phyloP scores from a whole-genome alignment of 2,113 vertebrate genomes.

The Cranoglanis bouderius region DNA sequence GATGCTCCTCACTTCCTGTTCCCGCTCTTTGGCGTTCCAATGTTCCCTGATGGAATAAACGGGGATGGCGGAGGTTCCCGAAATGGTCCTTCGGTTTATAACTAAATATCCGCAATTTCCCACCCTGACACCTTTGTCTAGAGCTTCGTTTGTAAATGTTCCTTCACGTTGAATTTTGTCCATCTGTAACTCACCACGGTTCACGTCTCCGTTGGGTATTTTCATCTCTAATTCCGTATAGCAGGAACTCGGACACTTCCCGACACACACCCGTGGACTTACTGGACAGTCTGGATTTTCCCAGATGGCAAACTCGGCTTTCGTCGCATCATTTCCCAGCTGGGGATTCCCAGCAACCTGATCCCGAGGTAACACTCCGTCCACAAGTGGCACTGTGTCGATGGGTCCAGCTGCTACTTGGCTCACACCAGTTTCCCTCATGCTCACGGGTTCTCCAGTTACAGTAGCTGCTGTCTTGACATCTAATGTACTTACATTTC shows the following conservation, averaged over 20 bases:
- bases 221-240: slow-evolving; percentile 10
- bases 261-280: background rate
- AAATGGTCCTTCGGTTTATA: slow-evolving; percentile 26
- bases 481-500: background rate
- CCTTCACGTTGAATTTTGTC: background rate
- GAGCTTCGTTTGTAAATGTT: slow-evolving; percentile 18
- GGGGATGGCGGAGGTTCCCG: slow-evolving; percentile 2
- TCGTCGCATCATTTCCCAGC: slow-evolving; percentile 10
- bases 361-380: slow-evolving; percentile 42
- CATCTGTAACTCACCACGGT: background rate
- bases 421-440: slow-evolving; percentile 33
- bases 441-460: background rate
- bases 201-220: slow-evolving; percentile 56
- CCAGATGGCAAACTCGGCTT: background rate
- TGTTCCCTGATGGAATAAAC: slow-evolving; percentile 8
- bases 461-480: background rate
- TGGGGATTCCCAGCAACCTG: slow-evolving; percentile 34
- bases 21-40: background rate
- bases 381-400: slow-evolving; percentile 25
- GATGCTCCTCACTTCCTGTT: background rate
- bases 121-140: slow-evolving; percentile 61
- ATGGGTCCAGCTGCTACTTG: slow-evolving; percentile 21
- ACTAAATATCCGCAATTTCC: slow-evolving; percentile 73
- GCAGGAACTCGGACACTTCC: slow-evolving; percentile 45
- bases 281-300: background rate